These are phyloP conservation scores for Danio tinwini DNA, from an alignment of 2,797 vertebrate genomes.

Conservation along the genomic window DNA sequence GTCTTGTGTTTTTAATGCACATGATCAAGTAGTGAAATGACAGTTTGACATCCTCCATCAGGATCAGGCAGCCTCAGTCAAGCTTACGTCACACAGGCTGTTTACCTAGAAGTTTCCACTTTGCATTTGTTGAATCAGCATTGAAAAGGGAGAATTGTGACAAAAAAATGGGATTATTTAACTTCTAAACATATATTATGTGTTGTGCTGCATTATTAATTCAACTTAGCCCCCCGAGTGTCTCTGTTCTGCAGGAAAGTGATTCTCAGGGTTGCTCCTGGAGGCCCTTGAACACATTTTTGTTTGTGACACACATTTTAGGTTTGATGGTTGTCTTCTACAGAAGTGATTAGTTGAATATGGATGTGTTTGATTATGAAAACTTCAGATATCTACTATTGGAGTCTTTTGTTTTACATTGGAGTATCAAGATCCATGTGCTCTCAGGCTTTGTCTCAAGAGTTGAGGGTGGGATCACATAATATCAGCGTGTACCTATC, in stretches of 20 bases:
- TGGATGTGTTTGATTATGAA: not conserved
- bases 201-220: not conserved
- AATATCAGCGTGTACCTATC: constrained; percentile 2
- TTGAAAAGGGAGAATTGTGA: not conserved
- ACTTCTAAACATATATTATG: not conserved
- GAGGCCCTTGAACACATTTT: not conserved
- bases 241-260: not conserved
- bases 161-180: not conserved
- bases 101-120: constrained; percentile 61
- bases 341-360: not conserved
- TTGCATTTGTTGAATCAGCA: constrained; percentile 7
- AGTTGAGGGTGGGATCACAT: constrained; percentile 50
- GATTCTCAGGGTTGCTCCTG: not conserved
- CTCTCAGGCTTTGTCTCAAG: constrained; percentile 53
- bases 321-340: not conserved
- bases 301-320: not conserved
- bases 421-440: constrained; percentile 67
- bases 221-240: not conserved
- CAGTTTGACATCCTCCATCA: constrained; percentile 20
- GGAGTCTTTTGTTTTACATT: constrained; percentile 4
- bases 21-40: not conserved
- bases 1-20: not conserved
- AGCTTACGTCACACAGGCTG: constrained; percentile 57
- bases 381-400: not conserved
- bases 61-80: constrained; percentile 50